Conservation (phyloP, 2,113 vertebrate genomes). For the Canis aureus region DNA sequence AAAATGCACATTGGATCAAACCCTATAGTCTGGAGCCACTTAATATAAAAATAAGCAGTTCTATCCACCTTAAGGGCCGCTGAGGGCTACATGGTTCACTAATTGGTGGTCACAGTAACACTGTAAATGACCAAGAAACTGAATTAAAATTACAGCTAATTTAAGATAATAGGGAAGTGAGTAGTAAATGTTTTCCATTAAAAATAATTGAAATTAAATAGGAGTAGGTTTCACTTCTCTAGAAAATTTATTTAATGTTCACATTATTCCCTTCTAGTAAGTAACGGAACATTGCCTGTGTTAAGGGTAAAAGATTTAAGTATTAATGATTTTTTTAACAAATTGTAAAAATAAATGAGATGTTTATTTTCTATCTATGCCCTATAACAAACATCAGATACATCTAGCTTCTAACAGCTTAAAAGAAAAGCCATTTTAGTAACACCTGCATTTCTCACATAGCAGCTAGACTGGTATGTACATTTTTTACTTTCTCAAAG, state of each 20-base stretch:
- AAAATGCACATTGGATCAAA: not conserved
- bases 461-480: not conserved
- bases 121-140: not conserved
- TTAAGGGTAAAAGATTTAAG: not conserved
- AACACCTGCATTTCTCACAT: not conserved
- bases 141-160: constrained; percentile 33
- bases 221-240: not conserved
- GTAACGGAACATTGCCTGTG: constrained; percentile 35
- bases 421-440: not conserved
- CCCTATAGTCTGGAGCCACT: not conserved
- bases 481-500: not conserved
- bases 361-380: not conserved
- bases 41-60: not conserved
- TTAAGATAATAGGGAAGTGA: not conserved
- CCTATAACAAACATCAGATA: not conserved
- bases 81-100: not conserved
- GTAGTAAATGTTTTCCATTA: not conserved
- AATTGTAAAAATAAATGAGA: not conserved
- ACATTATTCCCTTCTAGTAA: constrained; percentile 3
- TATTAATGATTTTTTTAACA: not conserved
- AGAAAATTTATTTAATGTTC: constrained; percentile 34
- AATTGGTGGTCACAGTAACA: not conserved
- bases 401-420: not conserved
- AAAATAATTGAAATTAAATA: constrained; percentile 45
- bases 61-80: not conserved